These are phyloP conservation scores for Pantherophis vulpinus DNA, from an alignment of 2,797 vertebrate genomes.

Conservation along the genomic window DNA sequence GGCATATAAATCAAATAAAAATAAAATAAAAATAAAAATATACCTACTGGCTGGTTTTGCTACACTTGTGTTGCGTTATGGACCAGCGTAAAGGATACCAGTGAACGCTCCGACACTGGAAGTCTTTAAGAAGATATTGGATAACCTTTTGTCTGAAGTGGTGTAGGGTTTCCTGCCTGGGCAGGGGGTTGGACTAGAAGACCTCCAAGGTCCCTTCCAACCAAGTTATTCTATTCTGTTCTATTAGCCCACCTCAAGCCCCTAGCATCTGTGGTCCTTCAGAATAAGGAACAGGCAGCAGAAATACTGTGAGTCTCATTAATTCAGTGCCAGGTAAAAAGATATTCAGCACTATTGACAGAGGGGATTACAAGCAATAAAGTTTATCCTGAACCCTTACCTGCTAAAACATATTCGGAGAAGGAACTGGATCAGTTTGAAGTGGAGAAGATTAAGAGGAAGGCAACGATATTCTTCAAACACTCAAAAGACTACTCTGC, in stretches of 20 bases:
- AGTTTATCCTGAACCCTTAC: background rate
- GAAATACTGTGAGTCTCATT: background rate
- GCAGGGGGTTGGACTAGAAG: too few relatives aligned
- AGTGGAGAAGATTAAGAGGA: background rate
- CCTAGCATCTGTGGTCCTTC: background rate
- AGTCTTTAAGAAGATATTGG: too few relatives aligned
- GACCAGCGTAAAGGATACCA: background rate
- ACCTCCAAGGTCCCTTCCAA: too few relatives aligned
- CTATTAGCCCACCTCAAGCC: background rate
- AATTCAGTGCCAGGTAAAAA: background rate
- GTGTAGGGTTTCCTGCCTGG: too few relatives aligned
- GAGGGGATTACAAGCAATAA: background rate
- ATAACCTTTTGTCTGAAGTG: too few relatives aligned
- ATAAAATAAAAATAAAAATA: too few relatives aligned
- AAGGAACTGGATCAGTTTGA: background rate
- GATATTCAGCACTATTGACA: background rate
- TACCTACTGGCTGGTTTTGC: background rate
- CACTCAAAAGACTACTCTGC: background rate
- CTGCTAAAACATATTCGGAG: background rate
- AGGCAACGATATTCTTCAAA: background rate
- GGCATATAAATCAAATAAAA: too few relatives aligned
- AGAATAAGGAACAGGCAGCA: background rate
- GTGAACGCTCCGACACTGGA: too few relatives aligned
- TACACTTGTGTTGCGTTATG: slow-evolving; percentile 20
- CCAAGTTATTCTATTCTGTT: too few relatives aligned